These are phyloP conservation scores for Circaetus gallicus DNA, from an alignment of 2,113 vertebrate genomes.

Conservation along the genomic window DNA sequence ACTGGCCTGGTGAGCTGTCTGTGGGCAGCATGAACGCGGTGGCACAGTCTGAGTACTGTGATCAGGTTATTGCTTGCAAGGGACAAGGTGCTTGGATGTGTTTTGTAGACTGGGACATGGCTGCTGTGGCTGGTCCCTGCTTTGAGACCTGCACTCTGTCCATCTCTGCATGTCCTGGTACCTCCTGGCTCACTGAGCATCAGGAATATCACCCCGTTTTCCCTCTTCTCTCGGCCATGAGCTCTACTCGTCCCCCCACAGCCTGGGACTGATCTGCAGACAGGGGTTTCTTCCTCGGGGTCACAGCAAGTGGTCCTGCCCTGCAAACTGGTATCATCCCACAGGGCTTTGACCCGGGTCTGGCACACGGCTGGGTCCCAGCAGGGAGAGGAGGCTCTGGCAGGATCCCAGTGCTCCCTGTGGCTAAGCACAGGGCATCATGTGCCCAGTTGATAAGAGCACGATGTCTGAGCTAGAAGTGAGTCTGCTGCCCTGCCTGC, in stretches of 20 bases:
- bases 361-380: neutral
- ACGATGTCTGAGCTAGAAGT: neutral
- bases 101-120: neutral
- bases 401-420: neutral
- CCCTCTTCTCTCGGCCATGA: neutral
- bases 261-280: neutral
- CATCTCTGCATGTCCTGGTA: neutral
- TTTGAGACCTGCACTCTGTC: neutral
- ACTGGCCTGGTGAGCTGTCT: neutral
- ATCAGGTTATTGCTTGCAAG: neutral
- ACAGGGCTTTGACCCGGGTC: neutral
- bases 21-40: fast-evolving
- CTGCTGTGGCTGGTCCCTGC: neutral
- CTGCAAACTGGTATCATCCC: neutral
- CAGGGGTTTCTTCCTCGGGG: neutral
- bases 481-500: fast-evolving
- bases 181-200: neutral
- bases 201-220: fast-evolving
- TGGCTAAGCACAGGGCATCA: neutral
- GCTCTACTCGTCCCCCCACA: neutral
- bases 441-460: neutral
- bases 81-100: neutral
- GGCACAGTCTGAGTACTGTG: fast-evolving
- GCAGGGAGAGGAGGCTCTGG: neutral
- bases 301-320: neutral